These are phyloP conservation scores for Agrypnia vestita DNA, from an alignment of 1,140 invertebrate genomes.

Conservation along the genomic window DNA sequence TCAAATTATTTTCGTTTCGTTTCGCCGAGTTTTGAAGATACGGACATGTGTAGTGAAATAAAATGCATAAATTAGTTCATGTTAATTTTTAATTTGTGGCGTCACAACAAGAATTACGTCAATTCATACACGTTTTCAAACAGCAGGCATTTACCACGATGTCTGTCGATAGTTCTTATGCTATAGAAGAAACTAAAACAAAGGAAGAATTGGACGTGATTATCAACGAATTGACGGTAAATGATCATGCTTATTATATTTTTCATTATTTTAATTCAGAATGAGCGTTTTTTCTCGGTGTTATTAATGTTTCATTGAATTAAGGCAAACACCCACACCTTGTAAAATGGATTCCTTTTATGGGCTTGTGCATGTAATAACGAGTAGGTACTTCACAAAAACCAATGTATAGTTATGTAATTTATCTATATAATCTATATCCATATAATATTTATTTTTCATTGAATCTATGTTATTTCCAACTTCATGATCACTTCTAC, in stretches of 20 bases:
- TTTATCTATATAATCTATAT: too few species aligned
- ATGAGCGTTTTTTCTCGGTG: background rate
- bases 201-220: constrained; percentile 56
- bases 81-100: background rate
- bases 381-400: background rate
- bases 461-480: too few species aligned
- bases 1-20: background rate
- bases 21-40: background rate
- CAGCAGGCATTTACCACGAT: background rate
- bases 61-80: background rate
- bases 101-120: background rate
- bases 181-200: constrained; percentile 55
- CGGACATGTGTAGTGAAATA: background rate
- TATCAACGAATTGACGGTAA: constrained; percentile 55
- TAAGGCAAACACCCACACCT: constrained; percentile 32
- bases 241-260: constrained; percentile 12
- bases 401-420: background rate
- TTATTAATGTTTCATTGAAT: background rate
- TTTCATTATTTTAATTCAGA: constrained; percentile 1
- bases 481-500: too few species aligned
- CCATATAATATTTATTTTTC: too few species aligned
- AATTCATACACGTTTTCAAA: background rate
- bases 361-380: constrained; percentile 31
- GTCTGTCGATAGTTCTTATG: constrained; percentile 48
- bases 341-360: constrained; percentile 54